A percentile compares a stretch with the other conserved stretches of the same genome.
Conservation (phyloP, 2,797 vertebrate genomes). For the Nannoperca obscura region DNA sequence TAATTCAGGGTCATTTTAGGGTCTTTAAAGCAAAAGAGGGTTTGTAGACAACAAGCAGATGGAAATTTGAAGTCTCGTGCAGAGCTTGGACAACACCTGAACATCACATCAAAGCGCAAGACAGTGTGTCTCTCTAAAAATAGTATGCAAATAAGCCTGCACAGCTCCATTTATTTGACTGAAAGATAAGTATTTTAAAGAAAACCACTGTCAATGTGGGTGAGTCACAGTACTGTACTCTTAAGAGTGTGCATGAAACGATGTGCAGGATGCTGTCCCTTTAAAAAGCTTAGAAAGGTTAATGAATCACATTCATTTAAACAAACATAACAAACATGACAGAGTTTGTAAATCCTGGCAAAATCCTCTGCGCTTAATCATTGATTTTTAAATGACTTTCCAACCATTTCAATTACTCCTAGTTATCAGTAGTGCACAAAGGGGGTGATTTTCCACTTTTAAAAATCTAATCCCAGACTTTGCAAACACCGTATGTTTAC, state of each 20-base stretch:
- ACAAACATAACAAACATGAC: background rate
- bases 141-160: conserved; percentile 68
- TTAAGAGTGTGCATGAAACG: conserved; percentile 1
- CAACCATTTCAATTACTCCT: background rate
- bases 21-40: background rate
- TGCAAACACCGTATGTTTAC: conserved; percentile 1
- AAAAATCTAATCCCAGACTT: conserved; percentile 33
- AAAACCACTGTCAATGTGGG: conserved; percentile 27
- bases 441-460: background rate
- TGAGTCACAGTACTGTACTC: conserved; percentile 24
- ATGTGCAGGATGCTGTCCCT: background rate
- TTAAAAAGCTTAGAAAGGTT: conserved; percentile 5
- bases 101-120: conserved; percentile 61
- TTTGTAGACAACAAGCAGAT: conserved; percentile 11
- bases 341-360: background rate
- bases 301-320: conserved; percentile 10
- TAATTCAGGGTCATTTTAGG: background rate
- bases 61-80: conserved; percentile 37
- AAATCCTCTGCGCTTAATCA: background rate
- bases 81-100: conserved; percentile 52
- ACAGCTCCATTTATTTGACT: conserved; percentile 41
- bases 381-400: background rate
- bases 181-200: conserved; percentile 33
- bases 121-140: conserved; percentile 62
- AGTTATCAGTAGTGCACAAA: background rate